phyloP scores from a whole-genome alignment of 2,797 vertebrate species.

The Sebastes hubbsi region DNA sequence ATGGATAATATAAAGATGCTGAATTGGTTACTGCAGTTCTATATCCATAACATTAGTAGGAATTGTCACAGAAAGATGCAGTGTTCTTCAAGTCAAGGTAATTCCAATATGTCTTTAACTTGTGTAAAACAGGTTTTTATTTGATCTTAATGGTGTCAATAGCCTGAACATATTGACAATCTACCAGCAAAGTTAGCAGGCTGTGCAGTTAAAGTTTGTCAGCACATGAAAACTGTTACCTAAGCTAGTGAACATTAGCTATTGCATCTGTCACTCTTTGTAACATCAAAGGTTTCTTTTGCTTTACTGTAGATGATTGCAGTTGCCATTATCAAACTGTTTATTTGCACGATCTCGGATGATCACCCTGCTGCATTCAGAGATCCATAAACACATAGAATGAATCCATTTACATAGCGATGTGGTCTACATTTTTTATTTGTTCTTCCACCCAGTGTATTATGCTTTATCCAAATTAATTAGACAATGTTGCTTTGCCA shows the following conservation, averaged over 20 bases:
- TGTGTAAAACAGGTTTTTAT: not conserved
- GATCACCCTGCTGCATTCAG: not conserved
- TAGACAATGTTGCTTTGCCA: not conserved
- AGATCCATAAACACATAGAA: not conserved
- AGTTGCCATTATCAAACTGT: not conserved
- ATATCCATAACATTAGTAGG: not conserved
- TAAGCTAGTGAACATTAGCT: not conserved
- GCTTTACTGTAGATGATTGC: not conserved
- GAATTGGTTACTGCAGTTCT: no score
- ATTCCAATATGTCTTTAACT: not conserved
- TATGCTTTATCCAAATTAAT: conserved; percentile 7
- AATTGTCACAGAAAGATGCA: not conserved
- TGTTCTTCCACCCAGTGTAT: not conserved
- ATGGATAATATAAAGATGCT: no score
- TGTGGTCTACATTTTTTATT: not conserved
- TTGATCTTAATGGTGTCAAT: not conserved
- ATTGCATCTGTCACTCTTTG: not conserved
- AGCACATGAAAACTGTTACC: not conserved
- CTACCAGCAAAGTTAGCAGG: not conserved
- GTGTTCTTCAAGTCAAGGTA: not conserved
- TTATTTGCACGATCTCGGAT: not conserved
- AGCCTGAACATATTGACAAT: not conserved
- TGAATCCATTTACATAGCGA: not conserved
- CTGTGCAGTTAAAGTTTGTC: not conserved
- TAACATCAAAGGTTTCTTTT: not conserved